Evolutionary conservation across 2,797 vertebrate species (phyloP), one percentile per base, ranked within the genome.

Genomic region (Pseudochirops cupreus): DNA sequence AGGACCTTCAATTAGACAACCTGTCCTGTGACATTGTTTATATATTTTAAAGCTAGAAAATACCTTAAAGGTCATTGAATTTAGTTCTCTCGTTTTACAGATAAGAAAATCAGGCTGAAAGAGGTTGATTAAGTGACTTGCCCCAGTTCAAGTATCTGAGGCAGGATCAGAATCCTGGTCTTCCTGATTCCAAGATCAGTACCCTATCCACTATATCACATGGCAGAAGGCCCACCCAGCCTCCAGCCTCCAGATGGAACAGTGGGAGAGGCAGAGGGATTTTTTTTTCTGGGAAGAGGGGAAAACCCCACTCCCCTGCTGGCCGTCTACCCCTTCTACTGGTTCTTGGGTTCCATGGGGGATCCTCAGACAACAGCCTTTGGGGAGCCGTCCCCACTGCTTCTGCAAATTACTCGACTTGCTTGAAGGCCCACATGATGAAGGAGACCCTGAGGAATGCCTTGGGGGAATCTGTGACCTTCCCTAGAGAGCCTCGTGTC

Each of bases 351-450:
- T 39, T 26, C 74, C 74, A 87, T 50, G 39, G 74, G 13, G 74
- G 74, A 87, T 87, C 74, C 74, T 87, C 39, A 46, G 7, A 87
- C 67, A 46, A 46, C 21, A 50, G 74, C 39, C 74, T 50, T 87
- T 26, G 24, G 74, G 74, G 74, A 87, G 9, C 74, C 50, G 39
- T 87, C 74, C 74, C 56, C 1, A 26, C 21, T 33, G 13, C 16
- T 7, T 96, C 90, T 0, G 0, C 87, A 96, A 97, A 95, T 58
- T 52, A n/a, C 93, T 97, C 57, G 56, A 57, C 56, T 94, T 94
- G 95, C 90, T 90, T 95, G 96, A 93, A 89, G 93, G 74, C 96
- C 91, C 93, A 59, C 67, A 62, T 46, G 92, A n/a, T 91, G 92
- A 59, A 56, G 56, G 90, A n/a, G 74, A 33, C 92, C 91, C 91